phyloP scores from a whole-genome alignment of 1,140 invertebrate species.

The Rhyzopertha dominica region DNA sequence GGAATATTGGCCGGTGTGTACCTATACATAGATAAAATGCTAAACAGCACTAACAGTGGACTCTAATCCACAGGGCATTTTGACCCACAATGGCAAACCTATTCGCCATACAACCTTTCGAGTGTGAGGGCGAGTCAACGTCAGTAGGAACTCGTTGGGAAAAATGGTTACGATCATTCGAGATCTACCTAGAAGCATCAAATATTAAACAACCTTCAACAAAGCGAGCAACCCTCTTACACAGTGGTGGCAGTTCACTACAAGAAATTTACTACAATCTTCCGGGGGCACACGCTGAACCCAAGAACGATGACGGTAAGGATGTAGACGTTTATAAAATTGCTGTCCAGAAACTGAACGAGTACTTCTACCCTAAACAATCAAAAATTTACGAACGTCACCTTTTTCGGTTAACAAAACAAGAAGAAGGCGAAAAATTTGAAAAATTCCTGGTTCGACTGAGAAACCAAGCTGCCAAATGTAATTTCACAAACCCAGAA shows the following conservation, averaged over 20 bases:
- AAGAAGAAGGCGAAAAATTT: slow-evolving; percentile 27
- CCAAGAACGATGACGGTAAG: background rate
- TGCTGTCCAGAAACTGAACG: slow-evolving; percentile 28
- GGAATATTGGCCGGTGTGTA: too few relatives aligned
- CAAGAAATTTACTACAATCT: slow-evolving; percentile 39
- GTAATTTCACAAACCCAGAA: slow-evolving; percentile 18
- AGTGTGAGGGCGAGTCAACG: slow-evolving; percentile 30
- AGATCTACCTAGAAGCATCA: slow-evolving; percentile 32
- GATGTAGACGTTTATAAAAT: slow-evolving; percentile 22
- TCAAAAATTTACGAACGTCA: slow-evolving; percentile 31
- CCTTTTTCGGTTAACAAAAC: slow-evolving; percentile 27
- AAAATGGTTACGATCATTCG: slow-evolving; percentile 33
- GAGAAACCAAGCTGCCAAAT: slow-evolving; percentile 26
- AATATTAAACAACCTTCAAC: slow-evolving; percentile 23
- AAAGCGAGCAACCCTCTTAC: slow-evolving; percentile 31
- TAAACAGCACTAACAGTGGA: too few relatives aligned
- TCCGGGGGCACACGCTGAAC: slow-evolving; percentile 23
- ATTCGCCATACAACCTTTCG: slow-evolving; percentile 25
- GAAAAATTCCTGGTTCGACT: slow-evolving; percentile 28
- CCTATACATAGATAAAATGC: too few relatives aligned
- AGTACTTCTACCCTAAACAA: slow-evolving; percentile 32
- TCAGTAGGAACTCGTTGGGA: slow-evolving; percentile 33
- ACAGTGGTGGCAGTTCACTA: slow-evolving; percentile 26
- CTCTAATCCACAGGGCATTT: too few relatives aligned
- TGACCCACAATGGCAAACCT: too few relatives aligned